phyloP scores from a whole-genome alignment of 2,113 vertebrate species.

The Otolemur garnettii region DNA sequence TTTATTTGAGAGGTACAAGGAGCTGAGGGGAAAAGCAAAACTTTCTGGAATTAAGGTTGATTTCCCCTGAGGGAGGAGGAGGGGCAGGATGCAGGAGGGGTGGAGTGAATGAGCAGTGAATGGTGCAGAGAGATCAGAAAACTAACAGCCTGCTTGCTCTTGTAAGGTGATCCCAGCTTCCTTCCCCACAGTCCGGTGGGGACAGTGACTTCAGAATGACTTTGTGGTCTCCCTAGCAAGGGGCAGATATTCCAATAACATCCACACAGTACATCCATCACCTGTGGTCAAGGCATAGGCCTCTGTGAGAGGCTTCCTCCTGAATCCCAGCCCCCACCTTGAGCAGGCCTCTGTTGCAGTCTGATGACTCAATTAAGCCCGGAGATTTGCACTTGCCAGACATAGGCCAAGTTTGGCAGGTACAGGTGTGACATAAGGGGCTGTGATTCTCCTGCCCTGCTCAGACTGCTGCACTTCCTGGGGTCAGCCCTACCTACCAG shows the following conservation, averaged over 20 bases:
- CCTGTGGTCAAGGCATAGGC: background rate
- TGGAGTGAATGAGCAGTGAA: slow-evolving; percentile 31
- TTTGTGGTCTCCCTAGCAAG: background rate
- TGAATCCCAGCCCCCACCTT: background rate
- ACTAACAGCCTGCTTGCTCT: background rate
- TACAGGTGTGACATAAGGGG: background rate
- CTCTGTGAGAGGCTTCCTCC: background rate
- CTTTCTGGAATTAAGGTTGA: slow-evolving; percentile 1
- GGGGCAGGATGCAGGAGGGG: background rate
- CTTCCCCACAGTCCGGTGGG: background rate
- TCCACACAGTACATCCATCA: no score
- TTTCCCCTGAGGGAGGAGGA: background rate
- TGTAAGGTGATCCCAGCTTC: background rate
- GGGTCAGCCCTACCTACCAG: background rate
- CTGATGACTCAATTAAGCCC: slow-evolving; percentile 61
- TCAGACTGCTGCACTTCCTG: background rate
- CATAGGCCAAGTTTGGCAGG: background rate
- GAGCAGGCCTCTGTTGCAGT: background rate
- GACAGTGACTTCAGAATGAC: background rate
- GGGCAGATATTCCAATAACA: slow-evolving; percentile 29
- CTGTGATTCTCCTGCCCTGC: background rate
- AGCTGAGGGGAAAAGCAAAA: background rate
- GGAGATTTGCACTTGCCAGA: slow-evolving; percentile 6
- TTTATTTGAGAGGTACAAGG: slow-evolving; percentile 26
- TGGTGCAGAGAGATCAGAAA: slow-evolving; percentile 3